Conservation (phyloP, 2,888 invertebrate species). For the Papilio gigon region DNA sequence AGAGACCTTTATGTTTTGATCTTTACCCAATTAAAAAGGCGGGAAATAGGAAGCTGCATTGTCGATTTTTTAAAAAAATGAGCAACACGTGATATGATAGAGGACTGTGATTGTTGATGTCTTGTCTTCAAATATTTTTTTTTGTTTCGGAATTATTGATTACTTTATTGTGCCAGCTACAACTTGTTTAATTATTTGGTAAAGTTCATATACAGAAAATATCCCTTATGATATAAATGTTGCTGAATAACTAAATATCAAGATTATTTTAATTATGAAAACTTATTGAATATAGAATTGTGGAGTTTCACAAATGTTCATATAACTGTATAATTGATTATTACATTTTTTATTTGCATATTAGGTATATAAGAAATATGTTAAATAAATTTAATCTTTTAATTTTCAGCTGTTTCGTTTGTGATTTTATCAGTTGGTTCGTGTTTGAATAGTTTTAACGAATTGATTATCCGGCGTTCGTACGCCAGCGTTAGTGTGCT, state of each 20-base stretch:
- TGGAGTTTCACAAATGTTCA: neutral
- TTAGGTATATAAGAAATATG: neutral
- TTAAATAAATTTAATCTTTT: neutral
- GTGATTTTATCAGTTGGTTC: slow-evolving; percentile 21
- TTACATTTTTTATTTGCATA: too few species aligned
- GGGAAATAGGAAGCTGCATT: neutral
- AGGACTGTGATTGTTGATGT: slow-evolving; percentile 12
- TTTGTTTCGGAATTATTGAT: neutral
- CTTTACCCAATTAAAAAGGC: neutral
- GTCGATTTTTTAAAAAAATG: neutral
- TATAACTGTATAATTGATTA: neutral
- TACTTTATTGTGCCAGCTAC: neutral
- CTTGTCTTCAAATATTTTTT: neutral
- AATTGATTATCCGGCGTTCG: neutral
- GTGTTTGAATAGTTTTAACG: neutral
- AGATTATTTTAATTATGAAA: neutral
- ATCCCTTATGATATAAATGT: neutral
- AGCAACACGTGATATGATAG: neutral
- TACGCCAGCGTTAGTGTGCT: neutral
- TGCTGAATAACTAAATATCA: neutral
- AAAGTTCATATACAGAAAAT: too few species aligned
- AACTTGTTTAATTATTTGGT: neutral
- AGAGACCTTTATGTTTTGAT: neutral
- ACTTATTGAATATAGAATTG: neutral
- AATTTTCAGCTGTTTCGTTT: slow-evolving; percentile 13